phyloP scores from a whole-genome alignment of 2,888 invertebrate genomes.

The Acrobasis suavella region DNA sequence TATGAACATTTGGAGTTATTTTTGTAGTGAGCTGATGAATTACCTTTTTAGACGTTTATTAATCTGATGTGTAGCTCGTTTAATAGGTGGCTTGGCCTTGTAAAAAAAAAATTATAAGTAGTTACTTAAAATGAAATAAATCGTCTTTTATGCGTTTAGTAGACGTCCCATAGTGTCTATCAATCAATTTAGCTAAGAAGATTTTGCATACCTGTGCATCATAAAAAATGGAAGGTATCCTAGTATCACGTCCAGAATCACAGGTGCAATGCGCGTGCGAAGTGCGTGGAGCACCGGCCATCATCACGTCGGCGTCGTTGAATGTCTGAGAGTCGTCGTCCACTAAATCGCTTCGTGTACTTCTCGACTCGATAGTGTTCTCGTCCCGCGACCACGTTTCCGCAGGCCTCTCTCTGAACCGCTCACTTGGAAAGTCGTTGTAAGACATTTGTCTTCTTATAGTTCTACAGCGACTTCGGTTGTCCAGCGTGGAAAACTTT shows the following conservation, averaged over 20 bases:
- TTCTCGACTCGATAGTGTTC: constrained; percentile 58
- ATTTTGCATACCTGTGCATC: constrained; percentile 64
- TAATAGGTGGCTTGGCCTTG: no score
- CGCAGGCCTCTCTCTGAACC: constrained; percentile 62
- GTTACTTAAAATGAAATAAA: no score
- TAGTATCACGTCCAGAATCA: constrained; percentile 55
- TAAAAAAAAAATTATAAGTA: no score
- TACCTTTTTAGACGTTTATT: no score
- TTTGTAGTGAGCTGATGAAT: no score
- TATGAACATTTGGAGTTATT: not conserved
- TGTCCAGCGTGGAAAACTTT: constrained; percentile 77
- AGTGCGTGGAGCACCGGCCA: constrained; percentile 51
- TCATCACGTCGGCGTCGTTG: constrained; percentile 63
- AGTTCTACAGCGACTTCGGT: constrained; percentile 72
- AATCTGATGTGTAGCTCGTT: no score
- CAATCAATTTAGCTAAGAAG: not conserved
- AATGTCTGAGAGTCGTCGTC: constrained; percentile 68
- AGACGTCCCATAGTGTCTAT: no score
- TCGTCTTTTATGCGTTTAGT: no score
- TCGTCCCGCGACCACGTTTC: constrained; percentile 66
- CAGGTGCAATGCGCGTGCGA: constrained; percentile 70
- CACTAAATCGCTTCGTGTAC: constrained; percentile 60
- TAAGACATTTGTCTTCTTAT: constrained; percentile 77
- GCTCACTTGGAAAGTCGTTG: constrained; percentile 76
- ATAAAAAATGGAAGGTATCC: constrained; percentile 70